Conservation (phyloP, 1,140 invertebrate species). For the Elymnias hypermnestra region DNA sequence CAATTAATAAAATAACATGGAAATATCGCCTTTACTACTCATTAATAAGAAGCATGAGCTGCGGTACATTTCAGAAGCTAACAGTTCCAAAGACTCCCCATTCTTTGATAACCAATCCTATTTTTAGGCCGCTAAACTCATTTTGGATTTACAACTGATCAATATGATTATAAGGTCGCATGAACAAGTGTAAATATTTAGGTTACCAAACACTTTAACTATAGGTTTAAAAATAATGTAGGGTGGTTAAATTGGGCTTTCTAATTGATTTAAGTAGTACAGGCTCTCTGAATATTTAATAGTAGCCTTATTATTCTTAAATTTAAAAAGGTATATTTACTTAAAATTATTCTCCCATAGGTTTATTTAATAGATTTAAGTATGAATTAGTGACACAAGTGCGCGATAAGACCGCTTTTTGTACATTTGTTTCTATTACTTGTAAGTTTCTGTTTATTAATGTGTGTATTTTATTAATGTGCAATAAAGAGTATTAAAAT, state of each 20-base stretch:
- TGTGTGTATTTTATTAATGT: too few species aligned
- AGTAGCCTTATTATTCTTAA: too few species aligned
- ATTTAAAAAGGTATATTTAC: too few species aligned
- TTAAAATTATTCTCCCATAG: too few species aligned
- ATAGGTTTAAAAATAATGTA: slow-evolving; percentile 3
- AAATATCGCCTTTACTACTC: slow-evolving; percentile 11
- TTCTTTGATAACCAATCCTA: background rate
- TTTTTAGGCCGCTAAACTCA: background rate
- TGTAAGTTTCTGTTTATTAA: too few species aligned
- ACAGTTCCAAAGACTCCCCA: background rate
- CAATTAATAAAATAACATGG: slow-evolving; percentile 10
- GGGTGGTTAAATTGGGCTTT: background rate
- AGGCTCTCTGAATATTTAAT: background rate
- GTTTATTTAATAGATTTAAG: too few species aligned
- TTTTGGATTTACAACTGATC: slow-evolving; percentile 6
- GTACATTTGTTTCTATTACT: too few species aligned
- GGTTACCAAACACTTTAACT: slow-evolving; percentile 24
- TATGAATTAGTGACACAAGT: too few species aligned
- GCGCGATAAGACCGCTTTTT: too few species aligned
- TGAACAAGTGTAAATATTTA: slow-evolving; percentile 16
- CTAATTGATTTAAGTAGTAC: background rate
- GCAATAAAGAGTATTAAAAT: too few species aligned
- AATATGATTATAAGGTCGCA: slow-evolving; percentile 18
- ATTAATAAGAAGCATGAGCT: slow-evolving; percentile 1
- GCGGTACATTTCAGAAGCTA: background rate